Conservation (phyloP, 2,888 invertebrate genomes). For the Furcula furcula region DNA sequence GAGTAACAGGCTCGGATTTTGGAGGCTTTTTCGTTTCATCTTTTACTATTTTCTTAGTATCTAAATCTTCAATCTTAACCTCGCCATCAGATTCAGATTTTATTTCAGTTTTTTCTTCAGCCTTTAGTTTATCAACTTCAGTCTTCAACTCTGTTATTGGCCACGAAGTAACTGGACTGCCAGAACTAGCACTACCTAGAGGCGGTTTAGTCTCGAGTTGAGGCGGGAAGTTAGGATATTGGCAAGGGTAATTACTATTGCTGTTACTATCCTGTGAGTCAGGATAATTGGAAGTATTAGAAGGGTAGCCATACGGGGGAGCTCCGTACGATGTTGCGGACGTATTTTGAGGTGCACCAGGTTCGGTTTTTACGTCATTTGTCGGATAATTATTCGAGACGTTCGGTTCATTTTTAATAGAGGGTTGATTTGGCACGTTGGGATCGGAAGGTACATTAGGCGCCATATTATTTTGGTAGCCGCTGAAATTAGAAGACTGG, state of each 20-base stretch:
- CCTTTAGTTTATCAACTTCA: constrained; percentile 67
- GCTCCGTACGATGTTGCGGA: constrained; percentile 40
- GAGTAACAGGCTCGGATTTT: constrained; percentile 29
- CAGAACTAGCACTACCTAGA: constrained; percentile 60
- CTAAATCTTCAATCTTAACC: constrained; percentile 76
- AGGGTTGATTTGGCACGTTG: constrained; percentile 25
- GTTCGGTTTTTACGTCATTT: constrained; percentile 48
- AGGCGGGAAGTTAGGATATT: constrained; percentile 54
- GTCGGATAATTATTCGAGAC: constrained; percentile 31
- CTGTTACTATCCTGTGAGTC: constrained; percentile 42
- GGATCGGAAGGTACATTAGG: constrained; percentile 35
- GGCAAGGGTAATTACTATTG: constrained; percentile 49
- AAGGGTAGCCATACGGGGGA: constrained; percentile 52
- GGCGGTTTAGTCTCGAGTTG: constrained; percentile 67
- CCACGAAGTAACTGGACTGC: constrained; percentile 67
- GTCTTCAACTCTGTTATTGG: constrained; percentile 71
- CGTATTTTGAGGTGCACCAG: constrained; percentile 38
- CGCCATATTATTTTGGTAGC: constrained; percentile 52
- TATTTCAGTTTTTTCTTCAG: constrained; percentile 68
- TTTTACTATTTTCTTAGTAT: constrained; percentile 71
- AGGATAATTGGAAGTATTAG: constrained; percentile 45
- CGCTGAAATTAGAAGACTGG: constrained; percentile 50
- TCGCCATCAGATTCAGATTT: constrained; percentile 80
- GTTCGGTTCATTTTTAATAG: constrained; percentile 26
- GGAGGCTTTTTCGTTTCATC: constrained; percentile 53